Conservation (phyloP, 2,888 invertebrate genomes). For the Idaea biselata region DNA sequence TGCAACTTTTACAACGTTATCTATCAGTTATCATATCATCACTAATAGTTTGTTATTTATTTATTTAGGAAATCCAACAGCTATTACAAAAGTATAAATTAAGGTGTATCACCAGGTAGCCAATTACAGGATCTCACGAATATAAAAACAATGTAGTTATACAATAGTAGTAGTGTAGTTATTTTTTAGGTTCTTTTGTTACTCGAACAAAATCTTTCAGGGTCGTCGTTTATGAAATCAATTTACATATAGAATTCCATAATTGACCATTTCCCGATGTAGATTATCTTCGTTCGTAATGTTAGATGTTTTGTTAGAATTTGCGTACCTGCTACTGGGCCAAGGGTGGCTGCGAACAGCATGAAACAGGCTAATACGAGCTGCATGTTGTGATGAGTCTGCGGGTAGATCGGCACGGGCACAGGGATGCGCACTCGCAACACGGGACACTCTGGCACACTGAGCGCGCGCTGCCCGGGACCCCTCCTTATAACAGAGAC, state of each 20-base stretch:
- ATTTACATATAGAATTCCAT: neutral
- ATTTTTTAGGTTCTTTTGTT: no score
- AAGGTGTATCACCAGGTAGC: no score
- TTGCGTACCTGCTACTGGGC: constrained; percentile 77
- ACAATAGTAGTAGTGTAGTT: no score
- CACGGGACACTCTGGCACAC: constrained; percentile 78
- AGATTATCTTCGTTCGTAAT: neutral
- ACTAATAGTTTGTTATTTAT: neutral
- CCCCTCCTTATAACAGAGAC: constrained; percentile 76
- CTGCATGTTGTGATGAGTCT: constrained; percentile 60
- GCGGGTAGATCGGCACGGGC: constrained; percentile 43
- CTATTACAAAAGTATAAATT: no score
- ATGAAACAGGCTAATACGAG: constrained; percentile 77
- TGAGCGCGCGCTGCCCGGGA: constrained; percentile 76
- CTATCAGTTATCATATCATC: neutral
- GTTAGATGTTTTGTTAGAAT: neutral
- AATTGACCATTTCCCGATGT: neutral
- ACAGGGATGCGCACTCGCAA: constrained; percentile 69
- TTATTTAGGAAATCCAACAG: no score
- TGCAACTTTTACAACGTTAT: neutral
- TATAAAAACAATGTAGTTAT: no score
- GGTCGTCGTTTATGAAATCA: neutral
- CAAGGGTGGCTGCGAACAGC: constrained; percentile 75
- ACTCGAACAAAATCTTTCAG: neutral
- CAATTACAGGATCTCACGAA: no score